Base-by-base conservation (phyloP, 2,113 vertebrate species). In the Litocranius walleri region DNA sequence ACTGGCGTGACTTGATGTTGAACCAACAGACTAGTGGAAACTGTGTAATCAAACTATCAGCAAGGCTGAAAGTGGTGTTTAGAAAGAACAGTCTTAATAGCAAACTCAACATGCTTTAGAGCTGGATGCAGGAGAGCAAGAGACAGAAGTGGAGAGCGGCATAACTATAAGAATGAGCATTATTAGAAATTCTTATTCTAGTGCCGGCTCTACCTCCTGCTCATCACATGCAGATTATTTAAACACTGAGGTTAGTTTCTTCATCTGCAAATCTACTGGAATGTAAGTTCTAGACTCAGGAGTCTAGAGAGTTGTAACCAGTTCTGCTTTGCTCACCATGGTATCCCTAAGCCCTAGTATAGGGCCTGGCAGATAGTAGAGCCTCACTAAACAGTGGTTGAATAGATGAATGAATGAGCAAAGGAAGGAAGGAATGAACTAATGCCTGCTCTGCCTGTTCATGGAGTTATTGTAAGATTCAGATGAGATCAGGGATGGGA, bases 401-500 rank as follows among this genome's bases (percentile, higher is more conserved):
- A 88, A 74, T 61, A 29, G 29, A 88, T 85, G 52, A 94, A 77
- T 77, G 25, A 67, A 50, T 54, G 36, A 59, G 71, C 67, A 33
- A 82, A 88, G 92, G 36, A 71, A 88, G 71, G 40, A 82, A 88
- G 92, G 48, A 81, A 91, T 74, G 40, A 92, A 80, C 23, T 13
- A 95, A 74, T 64, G 21, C 7, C 86, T 93, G 7, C 29, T 29
- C 23, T 96, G 59, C 50, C 50, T 93, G 45, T 13, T 93, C 87
- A 90, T 45, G 89, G 43, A 90, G 36, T 89, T 96, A 83, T 54
- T 88, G 43, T 91, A 90, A 90, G 19, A 33, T 95, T 96, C 29
- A 89, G 56, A 84, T 93, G 67, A 91, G 21, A 85, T 88, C 27
- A 85, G 25, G 45, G 36, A 84, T 94, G 45, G 27, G 45, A 86